Evolutionary conservation across 2,888 invertebrate genomes (phyloP).

Genomic region (Imbricaverruca yamaguchii): DNA sequence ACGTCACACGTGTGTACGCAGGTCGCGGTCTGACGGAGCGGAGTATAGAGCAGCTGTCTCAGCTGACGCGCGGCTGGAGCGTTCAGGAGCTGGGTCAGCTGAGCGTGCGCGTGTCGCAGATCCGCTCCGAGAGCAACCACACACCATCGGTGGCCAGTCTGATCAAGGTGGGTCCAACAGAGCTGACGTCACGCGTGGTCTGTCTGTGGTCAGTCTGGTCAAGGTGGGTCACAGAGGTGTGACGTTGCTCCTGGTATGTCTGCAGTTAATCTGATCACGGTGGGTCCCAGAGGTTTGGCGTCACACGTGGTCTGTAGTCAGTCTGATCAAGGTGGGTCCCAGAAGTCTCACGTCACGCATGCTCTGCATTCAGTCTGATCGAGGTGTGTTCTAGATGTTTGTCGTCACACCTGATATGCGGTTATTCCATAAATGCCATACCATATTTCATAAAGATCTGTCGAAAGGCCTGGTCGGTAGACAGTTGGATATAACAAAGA

Average conservation of each 20-base stretch:
- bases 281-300: background rate
- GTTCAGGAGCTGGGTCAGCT: slow-evolving; percentile 17
- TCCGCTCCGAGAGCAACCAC: slow-evolving; percentile 11
- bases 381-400: no score
- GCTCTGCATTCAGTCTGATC: background rate
- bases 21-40: background rate
- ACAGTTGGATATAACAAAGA: no score
- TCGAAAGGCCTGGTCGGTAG: no score
- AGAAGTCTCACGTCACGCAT: no score
- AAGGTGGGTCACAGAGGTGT: no score
- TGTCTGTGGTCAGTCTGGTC: no score
- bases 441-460: no score
- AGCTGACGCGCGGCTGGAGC: slow-evolving; percentile 14
- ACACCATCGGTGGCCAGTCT: slow-evolving; percentile 8
- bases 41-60: background rate
- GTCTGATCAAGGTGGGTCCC: background rate
- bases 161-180: slow-evolving; percentile 5
- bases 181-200: no score
- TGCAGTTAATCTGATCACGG: background rate
- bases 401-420: no score
- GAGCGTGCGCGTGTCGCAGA: slow-evolving; percentile 11
- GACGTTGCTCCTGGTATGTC: no score
- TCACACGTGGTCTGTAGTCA: background rate
- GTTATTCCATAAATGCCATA: no score
- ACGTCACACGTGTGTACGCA: no score